Conservation (phyloP, 2,797 vertebrate species). For the Peromyscus nudipes region DNA sequence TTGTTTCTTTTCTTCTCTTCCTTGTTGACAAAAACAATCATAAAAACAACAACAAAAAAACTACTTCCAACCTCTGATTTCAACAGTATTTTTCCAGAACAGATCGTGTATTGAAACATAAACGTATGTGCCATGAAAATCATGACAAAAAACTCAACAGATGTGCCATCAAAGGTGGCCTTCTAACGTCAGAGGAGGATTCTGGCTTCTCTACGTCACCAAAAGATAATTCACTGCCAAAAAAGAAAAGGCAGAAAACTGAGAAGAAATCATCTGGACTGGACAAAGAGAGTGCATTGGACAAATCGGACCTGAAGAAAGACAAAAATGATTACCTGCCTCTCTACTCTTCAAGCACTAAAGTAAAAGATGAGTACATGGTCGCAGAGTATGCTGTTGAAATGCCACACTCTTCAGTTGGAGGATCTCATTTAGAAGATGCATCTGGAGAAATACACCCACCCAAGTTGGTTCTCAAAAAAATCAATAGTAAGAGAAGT, state of each 20-base stretch:
- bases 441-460: conserved; percentile 94
- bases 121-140: conserved; percentile 99
- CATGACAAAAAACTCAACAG: conserved; percentile 95
- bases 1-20: conserved; percentile 69
- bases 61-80: conserved; percentile 72
- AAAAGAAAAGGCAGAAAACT: conserved; percentile 97
- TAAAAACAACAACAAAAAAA: conserved; percentile 74
- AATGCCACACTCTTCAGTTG: conserved; percentile 93
- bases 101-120: conserved; percentile 98
- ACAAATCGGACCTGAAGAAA: conserved; percentile 93
- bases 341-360: conserved; percentile 94
- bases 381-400: conserved; percentile 96
- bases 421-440: conserved; percentile 90
- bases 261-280: conserved; percentile 92
- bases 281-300: conserved; percentile 88
- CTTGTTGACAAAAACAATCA: conserved; percentile 69
- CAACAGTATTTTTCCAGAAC: conserved; percentile 98
- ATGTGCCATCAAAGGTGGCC: conserved; percentile 93
- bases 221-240: conserved; percentile 96
- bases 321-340: conserved; percentile 94
- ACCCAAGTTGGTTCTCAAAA: conserved; percentile 97
- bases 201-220: conserved; percentile 90
- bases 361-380: conserved; percentile 99
- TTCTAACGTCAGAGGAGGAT: conserved; percentile 91
- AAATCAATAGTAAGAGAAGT: conserved; percentile 95